Percentiles rank a stretch among this genome's conserved stretches.
Evolutionary conservation across 1,140 invertebrate genomes (phyloP).

Genomic region (Zaprionus gabonicus): DNA sequence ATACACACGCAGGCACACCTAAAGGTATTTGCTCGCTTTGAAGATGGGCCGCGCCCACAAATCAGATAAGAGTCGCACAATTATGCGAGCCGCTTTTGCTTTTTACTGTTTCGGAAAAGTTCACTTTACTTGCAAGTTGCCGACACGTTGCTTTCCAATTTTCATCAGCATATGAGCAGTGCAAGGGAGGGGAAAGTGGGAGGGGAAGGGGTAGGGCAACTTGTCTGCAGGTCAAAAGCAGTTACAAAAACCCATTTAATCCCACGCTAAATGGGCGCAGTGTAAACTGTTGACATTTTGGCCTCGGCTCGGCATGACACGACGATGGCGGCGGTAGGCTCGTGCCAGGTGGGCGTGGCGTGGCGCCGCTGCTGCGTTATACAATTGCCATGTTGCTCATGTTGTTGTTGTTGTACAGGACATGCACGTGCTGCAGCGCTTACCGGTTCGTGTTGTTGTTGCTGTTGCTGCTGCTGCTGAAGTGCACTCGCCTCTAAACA

Average conservation of each 20-base stretch:
- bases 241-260: conserved; percentile 77
- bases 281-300: conserved; percentile 82
- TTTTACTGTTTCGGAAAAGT: conserved; percentile 20
- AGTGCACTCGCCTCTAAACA: conserved; percentile 68
- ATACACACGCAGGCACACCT: too few species aligned
- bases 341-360: conserved; percentile 21
- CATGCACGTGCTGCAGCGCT: conserved; percentile 53
- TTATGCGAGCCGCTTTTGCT: conserved; percentile 29
- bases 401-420: conserved; percentile 36
- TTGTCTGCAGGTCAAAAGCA: conserved; percentile 45
- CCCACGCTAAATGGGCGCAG: conserved; percentile 75
- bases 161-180: conserved; percentile 54
- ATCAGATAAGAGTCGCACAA: conserved; percentile 68
- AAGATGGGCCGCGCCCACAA: conserved; percentile 54
- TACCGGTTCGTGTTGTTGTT: conserved; percentile 14
- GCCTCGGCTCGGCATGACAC: conserved; percentile 65
- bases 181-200: not conserved
- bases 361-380: conserved; percentile 16
- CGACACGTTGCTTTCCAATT: conserved; percentile 69
- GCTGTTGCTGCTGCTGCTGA: conserved; percentile 34
- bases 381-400: conserved; percentile 23
- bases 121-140: conserved; percentile 64
- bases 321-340: not conserved
- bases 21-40: conserved; percentile 3
- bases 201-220: not conserved